Base-by-base conservation (phyloP, 2,888 invertebrate genomes). In the Drosophila helvetica region DNA sequence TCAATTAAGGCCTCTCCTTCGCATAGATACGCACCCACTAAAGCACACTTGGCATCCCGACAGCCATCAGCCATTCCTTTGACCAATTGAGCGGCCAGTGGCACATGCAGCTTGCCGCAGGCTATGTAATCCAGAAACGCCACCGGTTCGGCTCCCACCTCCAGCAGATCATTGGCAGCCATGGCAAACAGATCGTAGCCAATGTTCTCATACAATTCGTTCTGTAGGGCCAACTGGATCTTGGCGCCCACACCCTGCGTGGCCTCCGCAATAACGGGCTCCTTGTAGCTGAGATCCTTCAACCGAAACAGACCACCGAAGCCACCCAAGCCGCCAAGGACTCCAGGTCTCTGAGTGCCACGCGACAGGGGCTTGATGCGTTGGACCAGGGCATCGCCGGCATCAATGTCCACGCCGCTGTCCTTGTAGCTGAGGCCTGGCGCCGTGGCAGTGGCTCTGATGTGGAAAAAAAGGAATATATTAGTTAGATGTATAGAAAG, bases 191-290 rank as follows among this genome's bases (percentile, higher is more conserved):
- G 93, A 92, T 99, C 99, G 81, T 97, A 96, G 0, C 99, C 99
- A 60, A 99, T 94, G 0, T 96, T 95, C 84, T 95, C 94, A 92
- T 97, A 98, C 61, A 95, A 94, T 17, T 94, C 93, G 89, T 95
- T 94, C 67, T 94, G 94, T 89, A 98, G 95, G 0, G 98, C 98
- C 79, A 99, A 94, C 93, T 98, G 97, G 1, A 99, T 93, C 92
- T 99, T 99, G 6, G 99, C 98, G 1, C 99, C 99, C 47, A 99
- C 98, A 0, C 99, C 99, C 89, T 98, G 98, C 0, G 98, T 98
- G 1, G 98, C 98, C 73, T 98, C 97, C 17, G 99, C 97, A 1
- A 99, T 93, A 19, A 98, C 93, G 0, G 98, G 98, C 90, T 98
- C 96, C 77, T 94, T 94, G 77, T 95, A 95, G 17, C 88, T 85